Base-by-base conservation (phyloP, 1,140 invertebrate species). In the Agrilus planipennis region DNA sequence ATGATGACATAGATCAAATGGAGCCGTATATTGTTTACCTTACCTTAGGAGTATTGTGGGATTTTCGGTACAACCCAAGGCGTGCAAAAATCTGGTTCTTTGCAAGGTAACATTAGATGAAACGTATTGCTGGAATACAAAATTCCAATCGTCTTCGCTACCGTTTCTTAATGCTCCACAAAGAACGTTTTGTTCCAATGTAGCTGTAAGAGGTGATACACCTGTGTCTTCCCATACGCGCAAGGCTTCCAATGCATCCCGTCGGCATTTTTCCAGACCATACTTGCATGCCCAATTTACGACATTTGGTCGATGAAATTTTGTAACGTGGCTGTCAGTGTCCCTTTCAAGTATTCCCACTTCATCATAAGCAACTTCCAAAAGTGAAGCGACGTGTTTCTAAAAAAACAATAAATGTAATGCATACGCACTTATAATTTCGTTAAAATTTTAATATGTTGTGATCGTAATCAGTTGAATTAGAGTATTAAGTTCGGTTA, bases 361-460 rank as follows among this genome's bases (percentile, higher is more conserved):
- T 27, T 27, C 12, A 9, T 27, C 12, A 27, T 27, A 27, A 9
- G 23, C 23, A 9, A 9, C 12, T 27, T 12, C 7, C 12, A 27
- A 12, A 9, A 27, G 12, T 12, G 7, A 27, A 7, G 7, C 12
- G 23, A 27, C 12, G 23, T 27, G 12, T 9, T 7, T 27, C 23
- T 27, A 27, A 7, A 27, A 27, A 29, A 12, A 29, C 4, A n/a
- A n/a, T n/a, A n/a, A n/a, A n/a, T n/a, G n/a, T n/a, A n/a, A n/a
- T n/a, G n/a, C n/a, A n/a, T n/a, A n/a, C n/a, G n/a, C n/a, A n/a
- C n/a, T n/a, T n/a, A n/a, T n/a, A n/a, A n/a, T n/a, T n/a, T n/a
- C n/a, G n/a, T 32, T 32, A 32, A 32, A 32, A 7, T 32, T 6
- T 29, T 29, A 25, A 25, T 25, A 12, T 29, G 28, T n/a, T n/a